Percentiles rank a stretch among this genome's conserved stretches.
These are phyloP conservation scores for Cyprinodon tularosa DNA, from an alignment of 2,113 vertebrate species.

Conservation along the genomic window DNA sequence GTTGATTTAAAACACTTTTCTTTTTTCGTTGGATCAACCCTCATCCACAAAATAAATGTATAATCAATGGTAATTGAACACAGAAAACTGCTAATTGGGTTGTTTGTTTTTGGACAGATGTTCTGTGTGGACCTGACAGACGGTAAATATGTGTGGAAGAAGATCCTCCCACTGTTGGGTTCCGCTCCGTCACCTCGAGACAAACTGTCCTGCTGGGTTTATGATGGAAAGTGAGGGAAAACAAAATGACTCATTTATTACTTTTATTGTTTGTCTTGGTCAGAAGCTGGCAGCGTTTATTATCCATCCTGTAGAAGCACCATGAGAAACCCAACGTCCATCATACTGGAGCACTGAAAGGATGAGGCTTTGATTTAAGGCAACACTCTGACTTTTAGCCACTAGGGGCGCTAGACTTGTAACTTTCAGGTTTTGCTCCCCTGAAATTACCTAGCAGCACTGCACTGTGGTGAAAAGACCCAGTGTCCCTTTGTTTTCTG, in stretches of 20 bases:
- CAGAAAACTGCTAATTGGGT: background rate
- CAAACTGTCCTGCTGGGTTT: slow-evolving; percentile 95
- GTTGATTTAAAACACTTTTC: too few relatives aligned
- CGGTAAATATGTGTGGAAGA: slow-evolving; percentile 87
- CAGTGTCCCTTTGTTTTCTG: too few relatives aligned
- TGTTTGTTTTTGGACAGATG: slow-evolving; percentile 80
- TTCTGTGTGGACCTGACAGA: slow-evolving; percentile 88
- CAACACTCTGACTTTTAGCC: too few relatives aligned
- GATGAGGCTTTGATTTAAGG: too few relatives aligned
- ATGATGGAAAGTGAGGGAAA: slow-evolving; percentile 83
- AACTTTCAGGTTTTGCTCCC: too few relatives aligned
- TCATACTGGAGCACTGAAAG: too few relatives aligned
- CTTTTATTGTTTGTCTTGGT: background rate
- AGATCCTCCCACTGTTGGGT: slow-evolving; percentile 80
- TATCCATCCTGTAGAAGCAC: too few relatives aligned
- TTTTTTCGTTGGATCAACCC: background rate
- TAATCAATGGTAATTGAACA: background rate
- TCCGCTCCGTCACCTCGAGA: slow-evolving; percentile 91
- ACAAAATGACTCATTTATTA: background rate
- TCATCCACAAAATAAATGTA: background rate
- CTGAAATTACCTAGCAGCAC: too few relatives aligned
- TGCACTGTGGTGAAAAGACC: too few relatives aligned
- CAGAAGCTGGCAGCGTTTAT: background rate
- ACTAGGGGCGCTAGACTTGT: too few relatives aligned
- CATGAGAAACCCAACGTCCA: too few relatives aligned